Evolutionary conservation across 2,888 invertebrate species (phyloP), one percentile per base, ranked within the genome.

Genomic region (Ormyrus nitidulus): DNA sequence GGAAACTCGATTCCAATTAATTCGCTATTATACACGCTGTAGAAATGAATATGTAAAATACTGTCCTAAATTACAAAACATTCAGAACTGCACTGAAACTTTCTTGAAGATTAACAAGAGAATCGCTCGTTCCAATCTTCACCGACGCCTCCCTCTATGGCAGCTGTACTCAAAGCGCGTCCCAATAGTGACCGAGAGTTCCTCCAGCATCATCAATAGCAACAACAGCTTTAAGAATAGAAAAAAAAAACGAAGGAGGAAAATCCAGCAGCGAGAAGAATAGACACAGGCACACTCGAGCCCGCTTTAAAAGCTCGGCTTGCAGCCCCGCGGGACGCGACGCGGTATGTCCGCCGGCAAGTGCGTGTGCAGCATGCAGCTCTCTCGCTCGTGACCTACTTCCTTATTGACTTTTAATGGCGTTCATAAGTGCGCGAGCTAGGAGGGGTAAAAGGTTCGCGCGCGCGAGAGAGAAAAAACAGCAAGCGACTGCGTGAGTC

Each of bases 381-480:
- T n/a, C 61, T 65, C 48, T 6, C 46, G 61, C 64, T 46, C 72
- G 61, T 75, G 81, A 81, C 81, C 77, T 71, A 81, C 75, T 81
- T 78, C 74, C 65, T 62, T 79, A 79, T 81, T 81, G 82, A 81
- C 82, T 82, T 80, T 82, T 81, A 81, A 81, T 82, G 76, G 73
- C 66, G 74, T 54, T 51, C n/a, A 34, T 34, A 34, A 34, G 34
- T 34, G 34, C 4, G 34, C 34, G 34, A 34, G 34, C 34, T 34
- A n/a, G 53, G 53, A 19, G 53, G 54, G 68, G 51, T 5, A 51
- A 13, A 48, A n/a, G 34, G 34, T 34, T 48, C 56, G 59, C 10
- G 73, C 6, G 59, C 6, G 73, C 6, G 48, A 65, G 8, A 49
- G n/a, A 56, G 7, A 58, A 46, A 6, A 4, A 46, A 46, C 2